Conservation (phyloP, 2,113 vertebrate genomes). For the Grammomys dolichurus region DNA sequence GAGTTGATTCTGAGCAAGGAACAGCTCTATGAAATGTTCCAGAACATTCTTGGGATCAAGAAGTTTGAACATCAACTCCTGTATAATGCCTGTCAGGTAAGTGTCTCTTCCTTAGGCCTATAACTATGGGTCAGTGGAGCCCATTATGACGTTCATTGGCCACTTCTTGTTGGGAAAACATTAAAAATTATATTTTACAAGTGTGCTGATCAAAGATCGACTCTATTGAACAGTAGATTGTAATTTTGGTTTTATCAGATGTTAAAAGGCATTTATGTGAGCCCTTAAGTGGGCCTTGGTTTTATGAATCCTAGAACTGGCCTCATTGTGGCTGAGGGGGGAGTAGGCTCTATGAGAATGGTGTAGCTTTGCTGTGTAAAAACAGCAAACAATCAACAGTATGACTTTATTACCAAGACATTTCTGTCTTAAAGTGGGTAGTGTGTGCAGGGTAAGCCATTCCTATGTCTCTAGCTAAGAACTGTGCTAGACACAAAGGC, state of each 20-base stretch:
- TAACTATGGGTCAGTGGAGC: neutral
- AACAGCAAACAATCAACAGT: neutral
- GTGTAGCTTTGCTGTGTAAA: neutral
- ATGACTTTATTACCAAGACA: neutral
- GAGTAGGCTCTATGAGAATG: neutral
- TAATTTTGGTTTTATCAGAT: neutral
- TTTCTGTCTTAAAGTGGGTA: neutral
- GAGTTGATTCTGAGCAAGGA: conserved; percentile 99
- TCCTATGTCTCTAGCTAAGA: neutral
- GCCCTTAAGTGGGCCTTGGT: neutral
- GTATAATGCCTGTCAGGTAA: conserved; percentile 99
- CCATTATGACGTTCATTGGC: neutral
- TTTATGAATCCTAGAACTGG: neutral
- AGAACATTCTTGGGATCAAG: conserved; percentile 98
- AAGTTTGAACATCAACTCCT: conserved; percentile 99
- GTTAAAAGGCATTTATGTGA: conserved; percentile 19
- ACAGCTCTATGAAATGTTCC: conserved; percentile 99
- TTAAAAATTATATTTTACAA: neutral
- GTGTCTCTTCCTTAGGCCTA: neutral
- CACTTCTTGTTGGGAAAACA: neutral
- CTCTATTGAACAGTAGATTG: neutral
- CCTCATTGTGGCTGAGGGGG: neutral
- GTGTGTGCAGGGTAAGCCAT: neutral
- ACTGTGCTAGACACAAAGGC: neutral
- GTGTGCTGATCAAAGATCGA: neutral